These are phyloP conservation scores for Halcyon malimbica DNA, from an alignment of 2,113 vertebrate species.

Conservation along the genomic window DNA sequence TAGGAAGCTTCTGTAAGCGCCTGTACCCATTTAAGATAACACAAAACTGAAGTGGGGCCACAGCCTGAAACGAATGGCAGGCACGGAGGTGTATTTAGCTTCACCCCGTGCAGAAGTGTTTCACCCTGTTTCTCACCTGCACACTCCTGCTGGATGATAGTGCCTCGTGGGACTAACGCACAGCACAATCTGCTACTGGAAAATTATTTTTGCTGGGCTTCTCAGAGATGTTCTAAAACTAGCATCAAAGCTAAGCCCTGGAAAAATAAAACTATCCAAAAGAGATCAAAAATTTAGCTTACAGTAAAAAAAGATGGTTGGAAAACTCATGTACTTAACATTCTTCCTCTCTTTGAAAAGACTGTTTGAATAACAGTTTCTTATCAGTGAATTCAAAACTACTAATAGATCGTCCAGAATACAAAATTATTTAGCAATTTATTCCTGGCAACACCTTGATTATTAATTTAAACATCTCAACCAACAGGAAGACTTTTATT, in stretches of 20 bases:
- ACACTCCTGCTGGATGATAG: fast-evolving
- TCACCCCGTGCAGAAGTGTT: not conserved
- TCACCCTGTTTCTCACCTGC: not conserved
- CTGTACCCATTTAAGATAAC: not conserved
- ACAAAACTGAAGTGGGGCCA: not conserved
- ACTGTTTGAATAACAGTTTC: not conserved
- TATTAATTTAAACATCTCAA: not conserved
- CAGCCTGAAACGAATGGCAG: not conserved
- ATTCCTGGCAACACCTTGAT: not conserved
- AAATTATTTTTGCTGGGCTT: not conserved
- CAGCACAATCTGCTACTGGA: not conserved
- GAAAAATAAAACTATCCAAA: not conserved
- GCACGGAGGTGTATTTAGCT: not conserved
- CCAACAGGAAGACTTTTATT: not conserved
- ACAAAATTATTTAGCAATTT: not conserved
- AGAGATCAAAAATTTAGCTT: not conserved
- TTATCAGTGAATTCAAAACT: not conserved
- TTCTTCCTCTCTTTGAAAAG: not conserved
- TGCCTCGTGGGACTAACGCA: fast-evolving
- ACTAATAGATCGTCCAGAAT: not conserved
- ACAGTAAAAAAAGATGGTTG: not conserved
- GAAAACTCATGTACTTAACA: not conserved
- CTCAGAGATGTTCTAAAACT: not conserved
- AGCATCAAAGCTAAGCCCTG: not conserved
- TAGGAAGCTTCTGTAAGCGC: not conserved